Evolutionary conservation across 2,888 invertebrate genomes (phyloP), one percentile per base, ranked within the genome.

Genomic region (Fragum fragum): DNA sequence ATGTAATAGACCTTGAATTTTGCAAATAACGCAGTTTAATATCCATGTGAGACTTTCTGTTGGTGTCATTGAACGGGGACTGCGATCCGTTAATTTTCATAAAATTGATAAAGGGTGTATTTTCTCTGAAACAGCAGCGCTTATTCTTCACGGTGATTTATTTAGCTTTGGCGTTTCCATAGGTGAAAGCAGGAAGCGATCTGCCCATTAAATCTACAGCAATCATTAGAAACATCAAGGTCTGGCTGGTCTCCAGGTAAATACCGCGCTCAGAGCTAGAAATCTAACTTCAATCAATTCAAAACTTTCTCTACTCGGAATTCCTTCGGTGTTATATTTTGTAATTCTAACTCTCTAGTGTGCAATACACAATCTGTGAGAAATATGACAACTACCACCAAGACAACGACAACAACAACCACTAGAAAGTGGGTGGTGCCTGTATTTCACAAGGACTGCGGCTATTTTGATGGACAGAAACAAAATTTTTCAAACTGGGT

Each of bases 381-480:
- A 5, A 47, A 47, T n/a, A 47, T 47, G 47, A 57, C 57, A 7
- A 63, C 63, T n/a, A 63, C 63, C 21, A 66, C 66, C 3, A 66
- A 32, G 2, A 66, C 66, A 23, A 66, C 66, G 1, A 66, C 66
- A 11, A 66, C 66, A 39, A 66, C 39, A 1, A 66, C 66, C 1
- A 66, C 66, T 1, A 39, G 42, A 66, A 66, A 23, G 26, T 66
- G 66, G 39, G 23, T 21, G 14, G 70, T 70, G 18, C 70, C 70
- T 11, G 53, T 70, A 0, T 9, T 53, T 11, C 70, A 53, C 3
- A 52, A 53, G 47, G 53, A 70, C 9, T 52, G 28, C 29, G 70
- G 70, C 52, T 70, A n/a, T 53, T 70, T 70, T 42, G 70, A 70
- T n/a, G 18, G 70, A 18, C 70, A 70, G 23, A 70, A 53, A 53